Percentiles rank a stretch among this genome's conserved stretches.
Evolutionary conservation across 2,888 invertebrate species (phyloP).

Genomic region (Drosophila picticornis): DNA sequence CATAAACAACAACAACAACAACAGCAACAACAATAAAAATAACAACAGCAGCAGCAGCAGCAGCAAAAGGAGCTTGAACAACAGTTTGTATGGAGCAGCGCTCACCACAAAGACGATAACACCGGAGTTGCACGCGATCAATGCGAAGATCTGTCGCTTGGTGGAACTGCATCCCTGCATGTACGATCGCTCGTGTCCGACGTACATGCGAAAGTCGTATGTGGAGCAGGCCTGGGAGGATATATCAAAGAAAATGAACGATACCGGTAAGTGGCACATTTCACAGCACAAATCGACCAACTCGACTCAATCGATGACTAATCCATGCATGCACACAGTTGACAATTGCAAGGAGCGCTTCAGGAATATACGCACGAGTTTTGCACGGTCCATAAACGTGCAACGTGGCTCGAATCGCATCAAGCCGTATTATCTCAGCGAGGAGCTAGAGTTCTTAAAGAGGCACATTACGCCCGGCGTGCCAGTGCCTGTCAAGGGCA

Average conservation of each 20-base stretch:
- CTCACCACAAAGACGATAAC: conserved; percentile 63
- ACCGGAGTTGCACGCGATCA: conserved; percentile 76
- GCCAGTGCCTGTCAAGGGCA: conserved; percentile 55
- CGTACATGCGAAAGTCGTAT: conserved; percentile 78
- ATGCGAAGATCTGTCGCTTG: conserved; percentile 81
- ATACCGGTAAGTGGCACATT: conserved; percentile 73
- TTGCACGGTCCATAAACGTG: conserved; percentile 82
- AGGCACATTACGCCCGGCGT: conserved; percentile 77
- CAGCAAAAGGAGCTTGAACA: conserved; percentile 25
- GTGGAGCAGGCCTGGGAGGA: conserved; percentile 81
- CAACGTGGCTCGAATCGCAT: conserved; percentile 79
- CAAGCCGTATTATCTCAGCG: conserved; percentile 80
- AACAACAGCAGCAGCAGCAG: conserved; percentile 14
- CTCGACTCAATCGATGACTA: not conserved
- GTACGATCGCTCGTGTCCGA: conserved; percentile 80
- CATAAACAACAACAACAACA: conserved; percentile 14
- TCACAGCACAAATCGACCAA: not conserved
- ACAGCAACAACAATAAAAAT: not conserved
- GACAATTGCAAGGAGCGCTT: conserved; percentile 83
- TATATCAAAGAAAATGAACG: conserved; percentile 80
- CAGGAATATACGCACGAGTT: conserved; percentile 83
- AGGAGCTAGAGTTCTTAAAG: conserved; percentile 75
- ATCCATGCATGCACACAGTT: conserved; percentile 53
- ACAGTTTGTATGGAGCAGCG: conserved; percentile 29
- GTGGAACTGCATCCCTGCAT: conserved; percentile 81